phyloP scores from a whole-genome alignment of 2,797 vertebrate genomes.

The Leuciscus waleckii region DNA sequence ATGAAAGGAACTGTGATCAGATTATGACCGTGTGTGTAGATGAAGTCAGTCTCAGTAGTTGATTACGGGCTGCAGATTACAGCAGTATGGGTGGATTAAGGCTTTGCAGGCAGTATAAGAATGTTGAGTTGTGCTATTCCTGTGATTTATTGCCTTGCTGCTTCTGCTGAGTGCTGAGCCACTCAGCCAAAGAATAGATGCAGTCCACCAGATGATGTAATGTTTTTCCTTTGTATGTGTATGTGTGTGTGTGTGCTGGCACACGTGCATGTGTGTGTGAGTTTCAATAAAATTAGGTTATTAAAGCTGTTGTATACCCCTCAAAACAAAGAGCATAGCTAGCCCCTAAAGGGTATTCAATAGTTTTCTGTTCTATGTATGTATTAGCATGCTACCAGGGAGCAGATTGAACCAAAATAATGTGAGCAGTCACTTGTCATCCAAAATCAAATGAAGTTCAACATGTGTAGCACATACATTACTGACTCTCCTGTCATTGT shows the following conservation, averaged over 20 bases:
- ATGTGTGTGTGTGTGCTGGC: not conserved
- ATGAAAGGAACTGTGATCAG: slow-evolving; percentile 13
- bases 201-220: slow-evolving; percentile 62
- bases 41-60: slow-evolving; percentile 45
- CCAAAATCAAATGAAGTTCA: not conserved
- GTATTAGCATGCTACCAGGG: not conserved
- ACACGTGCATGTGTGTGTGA: slow-evolving; percentile 26
- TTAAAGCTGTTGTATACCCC: not conserved
- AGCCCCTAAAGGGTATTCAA: not conserved
- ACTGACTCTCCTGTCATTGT: slow-evolving; percentile 48
- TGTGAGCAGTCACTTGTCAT: not conserved
- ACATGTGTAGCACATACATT: slow-evolving; percentile 35
- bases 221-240: slow-evolving; percentile 42
- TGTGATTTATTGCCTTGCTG: slow-evolving; percentile 63
- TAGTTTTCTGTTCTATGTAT: not conserved
- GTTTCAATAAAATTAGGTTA: slow-evolving; percentile 34
- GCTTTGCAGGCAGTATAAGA: slow-evolving; percentile 55
- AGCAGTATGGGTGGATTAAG: slow-evolving; percentile 54
- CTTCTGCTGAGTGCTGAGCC: slow-evolving; percentile 61
- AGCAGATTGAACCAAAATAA: not conserved
- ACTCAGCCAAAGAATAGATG: slow-evolving; percentile 61
- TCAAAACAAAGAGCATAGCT: not conserved
- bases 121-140: slow-evolving; percentile 59
- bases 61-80: slow-evolving; percentile 49
- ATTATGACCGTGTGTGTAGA: slow-evolving; percentile 32